Base-by-base conservation (phyloP, 2,888 invertebrate genomes). In the Thera obeliscata region DNA sequence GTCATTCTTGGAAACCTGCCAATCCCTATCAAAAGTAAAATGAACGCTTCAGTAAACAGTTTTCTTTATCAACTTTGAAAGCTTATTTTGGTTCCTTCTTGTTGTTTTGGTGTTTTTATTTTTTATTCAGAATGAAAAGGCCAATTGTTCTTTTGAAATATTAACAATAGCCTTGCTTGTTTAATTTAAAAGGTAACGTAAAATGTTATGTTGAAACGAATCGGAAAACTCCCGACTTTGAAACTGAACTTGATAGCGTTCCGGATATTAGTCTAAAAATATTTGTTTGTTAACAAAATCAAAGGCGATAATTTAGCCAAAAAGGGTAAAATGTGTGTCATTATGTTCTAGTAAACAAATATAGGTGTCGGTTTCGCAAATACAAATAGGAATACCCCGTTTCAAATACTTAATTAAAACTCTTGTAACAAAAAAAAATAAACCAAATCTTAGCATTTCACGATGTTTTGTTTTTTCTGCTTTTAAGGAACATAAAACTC, bases 81-180 rank as follows among this genome's bases (percentile, higher is more conserved):
- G 7, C 7, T 12, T 36, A 43, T 43, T 43, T 43, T 7, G 11
- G n/a, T 56, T 55, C 35, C 55, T 49, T 33, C 12, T 55, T 56
- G 11, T 55, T 61, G 43, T 56, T 68, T 67, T 64, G 48, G 54
- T 52, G 70, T 72, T 72, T 46, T 70, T 66, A 64, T 58, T 63
- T 65, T 68, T 68, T 65, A 66, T 67, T 70, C 60, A 67, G 50
- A 64, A 62, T 46, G 8, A 49, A 59, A 66, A 64, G 54, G 59
- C 41, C 54, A 62, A 59, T 72, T 68, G 66, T 66, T 66, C 56
- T 49, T 63, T 61, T 55, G 56, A 57, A 69, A 61, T 50, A 61
- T 52, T 50, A 41, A 3, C 54, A 54, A 36, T 50, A 12, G 22
- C 7, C 22, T 7, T 33, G 22, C 11, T 50, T 50, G 50, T 33